phyloP scores from a whole-genome alignment of 2,797 vertebrate species.

The Gadopsis marmoratus region DNA sequence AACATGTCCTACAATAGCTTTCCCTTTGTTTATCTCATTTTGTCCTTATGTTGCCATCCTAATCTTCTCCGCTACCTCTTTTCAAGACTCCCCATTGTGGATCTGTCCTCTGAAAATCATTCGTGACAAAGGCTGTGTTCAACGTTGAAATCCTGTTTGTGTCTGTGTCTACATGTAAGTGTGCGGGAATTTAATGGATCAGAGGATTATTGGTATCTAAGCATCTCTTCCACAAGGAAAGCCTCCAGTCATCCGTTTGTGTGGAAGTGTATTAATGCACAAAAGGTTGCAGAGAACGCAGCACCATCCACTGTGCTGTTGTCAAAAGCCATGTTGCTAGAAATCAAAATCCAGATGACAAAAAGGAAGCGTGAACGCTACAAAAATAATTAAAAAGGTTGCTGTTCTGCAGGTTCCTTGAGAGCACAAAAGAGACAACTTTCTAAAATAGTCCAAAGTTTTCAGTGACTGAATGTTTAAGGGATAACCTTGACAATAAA shows the following conservation, averaged over 20 bases:
- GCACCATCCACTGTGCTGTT: constrained; percentile 34
- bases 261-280: constrained; percentile 21
- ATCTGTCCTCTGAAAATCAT: constrained; percentile 41
- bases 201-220: constrained; percentile 58
- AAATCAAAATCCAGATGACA: constrained; percentile 41
- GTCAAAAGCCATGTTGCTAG: constrained; percentile 13
- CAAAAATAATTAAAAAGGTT: constrained; percentile 1
- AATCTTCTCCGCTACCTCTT: not conserved
- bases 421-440: not conserved
- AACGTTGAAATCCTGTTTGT: constrained; percentile 1
- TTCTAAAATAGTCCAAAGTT: not conserved
- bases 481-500: not conserved
- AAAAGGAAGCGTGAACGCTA: constrained; percentile 35
- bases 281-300: constrained; percentile 11
- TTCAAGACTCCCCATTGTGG: constrained; percentile 25
- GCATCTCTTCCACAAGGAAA: constrained; percentile 58
- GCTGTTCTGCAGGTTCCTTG: not conserved
- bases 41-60: constrained; percentile 10
- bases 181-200: constrained; percentile 45
- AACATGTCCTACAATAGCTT: not conserved
- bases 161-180: not conserved
- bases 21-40: constrained; percentile 15
- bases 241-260: constrained; percentile 35
- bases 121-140: constrained; percentile 24
- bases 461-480: not conserved